These are phyloP conservation scores for Malurus elegans DNA, from an alignment of 2,113 vertebrate genomes.

Conservation along the genomic window DNA sequence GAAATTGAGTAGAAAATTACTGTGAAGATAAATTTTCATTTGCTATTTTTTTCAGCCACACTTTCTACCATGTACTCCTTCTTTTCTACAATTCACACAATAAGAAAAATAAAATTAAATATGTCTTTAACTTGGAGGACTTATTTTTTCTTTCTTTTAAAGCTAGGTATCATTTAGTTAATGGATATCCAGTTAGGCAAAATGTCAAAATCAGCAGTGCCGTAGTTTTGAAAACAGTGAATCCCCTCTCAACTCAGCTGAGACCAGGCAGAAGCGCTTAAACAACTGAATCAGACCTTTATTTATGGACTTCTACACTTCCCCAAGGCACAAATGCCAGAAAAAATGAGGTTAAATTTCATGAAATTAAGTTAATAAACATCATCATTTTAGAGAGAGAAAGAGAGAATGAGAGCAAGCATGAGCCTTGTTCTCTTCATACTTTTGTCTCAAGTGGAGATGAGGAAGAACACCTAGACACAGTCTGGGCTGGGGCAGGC, in stretches of 20 bases:
- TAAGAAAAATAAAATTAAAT: background rate
- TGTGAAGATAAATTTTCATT: slow-evolving; percentile 46
- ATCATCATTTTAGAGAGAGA: background rate
- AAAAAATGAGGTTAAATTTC: background rate
- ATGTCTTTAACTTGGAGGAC: background rate
- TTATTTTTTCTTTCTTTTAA: background rate
- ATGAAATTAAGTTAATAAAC: background rate
- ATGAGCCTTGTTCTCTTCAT: background rate
- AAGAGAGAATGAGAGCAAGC: background rate
- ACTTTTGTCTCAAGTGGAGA: background rate
- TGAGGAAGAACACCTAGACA: background rate
- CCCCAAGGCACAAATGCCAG: background rate
- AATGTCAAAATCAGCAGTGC: background rate
- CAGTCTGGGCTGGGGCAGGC: background rate
- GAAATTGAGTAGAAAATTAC: slow-evolving; percentile 57
- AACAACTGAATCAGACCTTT: background rate
- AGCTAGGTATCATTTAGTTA: background rate
- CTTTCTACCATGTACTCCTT: background rate
- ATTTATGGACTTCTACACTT: background rate
- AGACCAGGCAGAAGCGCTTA: background rate
- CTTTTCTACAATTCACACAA: background rate
- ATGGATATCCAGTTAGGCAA: background rate
- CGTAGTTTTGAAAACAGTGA: background rate
- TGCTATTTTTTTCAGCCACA: background rate
- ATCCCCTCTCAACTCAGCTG: background rate